Percentiles rank a stretch among this genome's conserved stretches.
These are phyloP conservation scores for Origma solitaria DNA, from an alignment of 2,113 vertebrate species.

Conservation along the genomic window DNA sequence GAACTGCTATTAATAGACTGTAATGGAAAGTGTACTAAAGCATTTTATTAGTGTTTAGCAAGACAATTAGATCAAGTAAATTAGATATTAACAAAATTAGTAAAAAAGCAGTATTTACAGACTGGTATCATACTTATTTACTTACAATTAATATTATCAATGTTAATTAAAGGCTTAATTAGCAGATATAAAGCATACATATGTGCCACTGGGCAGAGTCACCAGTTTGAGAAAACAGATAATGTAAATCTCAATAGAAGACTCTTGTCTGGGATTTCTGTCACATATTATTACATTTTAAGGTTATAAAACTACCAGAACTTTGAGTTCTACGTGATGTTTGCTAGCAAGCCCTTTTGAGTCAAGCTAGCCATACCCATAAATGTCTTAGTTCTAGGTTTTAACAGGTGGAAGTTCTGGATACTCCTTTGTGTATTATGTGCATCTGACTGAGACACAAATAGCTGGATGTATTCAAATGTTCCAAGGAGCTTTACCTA, in stretches of 20 bases:
- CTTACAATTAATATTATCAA: neutral
- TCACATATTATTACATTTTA: neutral
- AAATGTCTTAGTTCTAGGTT: neutral
- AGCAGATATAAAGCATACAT: neutral
- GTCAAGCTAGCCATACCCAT: neutral
- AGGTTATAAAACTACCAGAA: neutral
- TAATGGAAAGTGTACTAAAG: neutral
- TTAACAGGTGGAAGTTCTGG: neutral
- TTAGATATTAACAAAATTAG: slow-evolving; percentile 7
- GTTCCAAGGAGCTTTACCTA: neutral
- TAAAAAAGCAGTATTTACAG: slow-evolving; percentile 13
- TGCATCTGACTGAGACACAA: neutral
- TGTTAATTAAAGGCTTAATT: slow-evolving; percentile 36
- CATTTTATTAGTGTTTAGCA: slow-evolving; percentile 29
- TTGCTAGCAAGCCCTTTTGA: neutral
- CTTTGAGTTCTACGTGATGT: neutral
- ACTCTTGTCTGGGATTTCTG: neutral
- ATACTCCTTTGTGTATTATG: neutral
- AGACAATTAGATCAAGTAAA: slow-evolving; percentile 24
- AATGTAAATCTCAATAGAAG: neutral
- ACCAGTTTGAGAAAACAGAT: neutral
- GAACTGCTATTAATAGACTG: slow-evolving; percentile 25
- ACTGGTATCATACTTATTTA: neutral
- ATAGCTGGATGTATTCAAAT: neutral
- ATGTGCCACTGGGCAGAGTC: neutral